A percentile compares a stretch with the other conserved stretches of the same genome.
Evolutionary conservation across 53 echinoderm and acorn worm species (phyloP).

Genomic region (Paracentrotus lividus): DNA sequence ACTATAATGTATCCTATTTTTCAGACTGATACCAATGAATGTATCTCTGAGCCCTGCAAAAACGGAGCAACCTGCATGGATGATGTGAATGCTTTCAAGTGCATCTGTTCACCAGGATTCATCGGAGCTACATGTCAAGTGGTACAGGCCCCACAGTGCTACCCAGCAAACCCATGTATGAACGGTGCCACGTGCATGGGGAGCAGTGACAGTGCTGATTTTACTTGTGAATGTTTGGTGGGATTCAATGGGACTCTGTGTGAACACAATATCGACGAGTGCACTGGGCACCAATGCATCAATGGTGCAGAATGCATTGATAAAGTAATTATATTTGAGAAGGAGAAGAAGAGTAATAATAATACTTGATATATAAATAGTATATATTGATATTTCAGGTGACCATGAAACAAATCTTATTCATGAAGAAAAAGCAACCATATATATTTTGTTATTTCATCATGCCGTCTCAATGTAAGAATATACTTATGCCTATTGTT

Average conservation of each 20-base stretch:
- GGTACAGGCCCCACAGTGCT: conserved; percentile 29
- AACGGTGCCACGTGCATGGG: conserved; percentile 65
- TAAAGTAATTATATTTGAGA: not conserved
- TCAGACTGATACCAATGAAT: conserved; percentile 62
- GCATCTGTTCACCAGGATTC: conserved; percentile 72
- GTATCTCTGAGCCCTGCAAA: conserved; percentile 68
- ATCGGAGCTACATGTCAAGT: conserved; percentile 76
- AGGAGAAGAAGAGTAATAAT: no score
- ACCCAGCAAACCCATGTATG: conserved; percentile 60
- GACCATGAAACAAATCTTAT: no score
- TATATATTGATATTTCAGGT: no score
- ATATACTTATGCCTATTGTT: no score
- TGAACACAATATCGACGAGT: conserved; percentile 69
- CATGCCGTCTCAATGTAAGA: no score
- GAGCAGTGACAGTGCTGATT: conserved; percentile 25
- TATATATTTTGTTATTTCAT: no score
- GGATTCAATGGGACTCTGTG: conserved; percentile 67
- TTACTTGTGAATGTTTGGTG: conserved; percentile 63
- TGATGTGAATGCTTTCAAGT: conserved; percentile 66
- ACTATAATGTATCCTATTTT: no score
- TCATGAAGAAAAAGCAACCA: no score
- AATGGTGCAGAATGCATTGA: conserved; percentile 38
- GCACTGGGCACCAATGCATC: conserved; percentile 17
- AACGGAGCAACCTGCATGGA: conserved; percentile 74
- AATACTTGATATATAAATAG: no score